Percentiles rank a stretch among this genome's conserved stretches.
These are phyloP conservation scores for Ceramica pisi DNA, from an alignment of 2,888 invertebrate genomes.

Conservation along the genomic window DNA sequence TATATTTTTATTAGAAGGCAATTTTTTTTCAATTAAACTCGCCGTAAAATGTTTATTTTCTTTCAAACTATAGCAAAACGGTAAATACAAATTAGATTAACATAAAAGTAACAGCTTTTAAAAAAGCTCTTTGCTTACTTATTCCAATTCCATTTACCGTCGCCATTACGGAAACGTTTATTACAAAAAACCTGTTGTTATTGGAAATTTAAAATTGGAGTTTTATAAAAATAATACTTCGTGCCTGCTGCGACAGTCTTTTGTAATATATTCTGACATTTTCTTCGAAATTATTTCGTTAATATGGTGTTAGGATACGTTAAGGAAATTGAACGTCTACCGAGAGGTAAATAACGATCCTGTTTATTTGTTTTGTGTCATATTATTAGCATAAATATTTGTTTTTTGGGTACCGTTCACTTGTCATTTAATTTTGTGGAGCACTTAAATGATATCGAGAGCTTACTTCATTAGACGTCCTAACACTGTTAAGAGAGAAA, in stretches of 20 bases:
- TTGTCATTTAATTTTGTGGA: slow-evolving; percentile 8
- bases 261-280: slow-evolving; percentile 39
- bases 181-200: slow-evolving; percentile 48
- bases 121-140: slow-evolving; percentile 43
- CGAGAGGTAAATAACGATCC: slow-evolving; percentile 19
- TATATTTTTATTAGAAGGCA: not conserved
- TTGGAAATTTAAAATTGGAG: slow-evolving; percentile 54
- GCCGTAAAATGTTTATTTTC: not conserved
- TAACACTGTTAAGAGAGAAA: not conserved
- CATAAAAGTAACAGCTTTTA: slow-evolving; percentile 31
- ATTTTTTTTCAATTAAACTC: not conserved
- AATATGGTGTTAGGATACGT: slow-evolving; percentile 38
- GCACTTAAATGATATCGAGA: not conserved
- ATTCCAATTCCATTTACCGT: slow-evolving; percentile 28
- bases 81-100: slow-evolving; percentile 29
- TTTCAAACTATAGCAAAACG: slow-evolving; percentile 17
- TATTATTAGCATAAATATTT: slow-evolving; percentile 41
- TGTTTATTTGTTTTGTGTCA: slow-evolving; percentile 38
- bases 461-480: not conserved
- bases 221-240: slow-evolving; percentile 43
- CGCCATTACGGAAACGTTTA: slow-evolving; percentile 52
- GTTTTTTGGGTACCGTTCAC: slow-evolving; percentile 12
- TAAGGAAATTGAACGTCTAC: slow-evolving; percentile 40
- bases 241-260: slow-evolving; percentile 31
- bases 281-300: slow-evolving; percentile 45